Evolutionary conservation across 2,888 invertebrate genomes (phyloP), one percentile per base, ranked within the genome.

Genomic region (Xestia sexstrigata): DNA sequence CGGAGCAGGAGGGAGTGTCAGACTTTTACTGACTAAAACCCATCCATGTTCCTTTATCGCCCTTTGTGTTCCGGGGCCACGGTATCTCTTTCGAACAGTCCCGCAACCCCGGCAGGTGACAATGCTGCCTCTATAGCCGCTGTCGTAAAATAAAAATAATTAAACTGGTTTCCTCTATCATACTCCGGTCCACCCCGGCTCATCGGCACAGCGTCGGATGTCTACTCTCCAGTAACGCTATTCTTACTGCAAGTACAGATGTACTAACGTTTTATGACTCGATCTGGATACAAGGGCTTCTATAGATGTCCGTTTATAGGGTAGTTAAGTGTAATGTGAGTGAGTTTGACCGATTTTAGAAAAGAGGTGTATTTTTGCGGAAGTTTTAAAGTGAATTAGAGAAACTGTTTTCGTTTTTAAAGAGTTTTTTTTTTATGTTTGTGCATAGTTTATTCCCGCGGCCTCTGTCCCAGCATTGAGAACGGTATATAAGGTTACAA

Each of bases 121-220:
- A n/a, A n/a, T n/a, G n/a, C n/a, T n/a, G n/a, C n/a, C n/a, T n/a
- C n/a, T n/a, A n/a, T n/a, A n/a, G n/a, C n/a, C n/a, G n/a, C n/a
- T n/a, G n/a, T n/a, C n/a, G n/a, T n/a, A n/a, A n/a, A n/a, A n/a
- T n/a, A n/a, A n/a, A n/a, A n/a, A n/a, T n/a, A n/a, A n/a, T n/a
- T n/a, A n/a, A 2, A 39, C 26, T 84, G 66, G 80, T 74, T 67
- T 47, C 4, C 1, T 83, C 1, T 62, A 0, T 1, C 20, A 73
- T 55, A n/a, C 1, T 1, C 23, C 20, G 2, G 17, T 63, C 60
- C 73, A 6, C 17, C 30, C 0, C 35, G 52, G 15, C 42, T 65
- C 84, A 49, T 79, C 66, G 74, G 52, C 13, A 58, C 63, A 63
- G 87, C 69, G 30, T 85, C 87, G 35, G 81, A 76, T 87, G 63